Percentiles rank a stretch among this genome's conserved stretches.
phyloP scores from a whole-genome alignment of 2,797 vertebrate species.

The Rhinatrema bivittatum region DNA sequence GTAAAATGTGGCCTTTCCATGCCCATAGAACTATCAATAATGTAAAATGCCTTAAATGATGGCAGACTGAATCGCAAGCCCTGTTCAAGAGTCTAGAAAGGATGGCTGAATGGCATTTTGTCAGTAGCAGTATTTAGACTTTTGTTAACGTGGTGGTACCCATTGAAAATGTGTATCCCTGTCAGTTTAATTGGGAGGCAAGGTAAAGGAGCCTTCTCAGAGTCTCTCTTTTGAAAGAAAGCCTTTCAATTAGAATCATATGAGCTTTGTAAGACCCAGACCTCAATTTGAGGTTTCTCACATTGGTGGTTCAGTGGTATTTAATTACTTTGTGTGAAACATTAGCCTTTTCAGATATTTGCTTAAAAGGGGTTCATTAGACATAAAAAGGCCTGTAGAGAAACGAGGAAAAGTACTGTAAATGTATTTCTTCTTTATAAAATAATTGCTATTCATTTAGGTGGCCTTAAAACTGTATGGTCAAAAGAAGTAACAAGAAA shows the following conservation, averaged over 20 bases:
- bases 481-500: too few relatives aligned
- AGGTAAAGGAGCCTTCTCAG: conserved; percentile 2
- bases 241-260: not conserved
- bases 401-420: too few relatives aligned
- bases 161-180: conserved; percentile 11
- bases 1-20: too few relatives aligned
- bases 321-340: accelerated
- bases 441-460: too few relatives aligned
- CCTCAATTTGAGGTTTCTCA: not conserved
- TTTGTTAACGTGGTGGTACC: conserved; percentile 7
- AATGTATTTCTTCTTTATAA: too few relatives aligned
- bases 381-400: accelerated
- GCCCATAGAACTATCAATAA: too few relatives aligned
- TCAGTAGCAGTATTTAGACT: not conserved
- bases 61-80: too few relatives aligned
- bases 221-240: conserved; percentile 18
- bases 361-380: not conserved
- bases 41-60: too few relatives aligned
- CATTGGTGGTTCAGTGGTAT: not conserved
- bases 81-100: too few relatives aligned
- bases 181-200: conserved; percentile 18
- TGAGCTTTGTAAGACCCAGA: not conserved
- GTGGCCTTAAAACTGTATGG: too few relatives aligned
- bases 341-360: not conserved
- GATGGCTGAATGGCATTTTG: conserved; percentile 17